Evolutionary conservation across 2,797 vertebrate species (phyloP).

Genomic region (Sebastes ruberrimus): DNA sequence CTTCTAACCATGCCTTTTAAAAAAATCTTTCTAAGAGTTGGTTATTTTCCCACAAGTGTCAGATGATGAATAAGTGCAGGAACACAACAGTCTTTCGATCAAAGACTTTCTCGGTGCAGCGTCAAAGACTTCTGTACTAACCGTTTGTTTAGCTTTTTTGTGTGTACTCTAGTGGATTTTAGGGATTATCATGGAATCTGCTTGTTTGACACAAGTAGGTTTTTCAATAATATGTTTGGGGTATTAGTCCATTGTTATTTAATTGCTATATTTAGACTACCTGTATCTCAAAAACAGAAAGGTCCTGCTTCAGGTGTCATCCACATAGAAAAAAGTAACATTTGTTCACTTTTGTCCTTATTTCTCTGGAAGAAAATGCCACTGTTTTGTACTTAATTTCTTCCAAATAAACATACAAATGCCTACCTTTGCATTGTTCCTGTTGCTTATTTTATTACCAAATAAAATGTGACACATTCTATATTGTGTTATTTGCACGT

Average conservation of each 20-base stretch:
- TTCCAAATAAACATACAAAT: slow-evolving; percentile 83
- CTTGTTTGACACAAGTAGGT: slow-evolving; percentile 91
- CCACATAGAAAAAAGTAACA: slow-evolving; percentile 62
- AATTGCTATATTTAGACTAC: slow-evolving; percentile 71
- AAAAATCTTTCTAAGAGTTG: slow-evolving; percentile 83
- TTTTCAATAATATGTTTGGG: slow-evolving; percentile 64
- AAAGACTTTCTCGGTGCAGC: slow-evolving; percentile 86
- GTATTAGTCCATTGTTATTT: slow-evolving; percentile 75
- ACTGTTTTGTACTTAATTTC: slow-evolving; percentile 90
- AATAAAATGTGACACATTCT: not conserved
- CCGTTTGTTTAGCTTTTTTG: slow-evolving; percentile 76
- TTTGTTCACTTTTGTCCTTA: slow-evolving; percentile 87
- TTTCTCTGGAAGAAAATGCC: slow-evolving; percentile 91
- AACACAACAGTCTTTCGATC: slow-evolving; percentile 88
- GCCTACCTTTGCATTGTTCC: slow-evolving; percentile 4
- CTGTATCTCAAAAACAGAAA: slow-evolving; percentile 62
- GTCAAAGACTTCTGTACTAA: slow-evolving; percentile 86
- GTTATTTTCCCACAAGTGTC: slow-evolving; percentile 87
- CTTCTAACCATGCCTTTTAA: slow-evolving; percentile 86
- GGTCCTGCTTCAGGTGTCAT: slow-evolving; percentile 58
- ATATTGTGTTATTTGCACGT: not conserved
- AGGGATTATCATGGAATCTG: slow-evolving; percentile 81
- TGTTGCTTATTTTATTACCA: not conserved
- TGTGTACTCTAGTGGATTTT: slow-evolving; percentile 79
- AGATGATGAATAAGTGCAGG: slow-evolving; percentile 89